These are phyloP conservation scores for Desmodus rotundus DNA, from an alignment of 2,113 vertebrate genomes.

Conservation along the genomic window DNA sequence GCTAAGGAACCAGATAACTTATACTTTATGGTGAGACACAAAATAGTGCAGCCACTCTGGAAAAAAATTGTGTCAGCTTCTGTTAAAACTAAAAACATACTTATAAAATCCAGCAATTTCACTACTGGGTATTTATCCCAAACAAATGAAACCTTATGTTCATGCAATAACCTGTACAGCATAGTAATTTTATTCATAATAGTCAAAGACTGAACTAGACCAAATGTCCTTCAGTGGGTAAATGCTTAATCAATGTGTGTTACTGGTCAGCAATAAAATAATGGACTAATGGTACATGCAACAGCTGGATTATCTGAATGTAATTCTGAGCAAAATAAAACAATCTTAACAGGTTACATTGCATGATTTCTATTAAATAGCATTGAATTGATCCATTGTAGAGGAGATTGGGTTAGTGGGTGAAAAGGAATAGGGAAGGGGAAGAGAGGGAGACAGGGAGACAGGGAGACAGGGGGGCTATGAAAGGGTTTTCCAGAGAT, in stretches of 20 bases:
- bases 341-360: neutral
- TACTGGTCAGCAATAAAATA: neutral
- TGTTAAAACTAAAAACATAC: neutral
- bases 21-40: neutral
- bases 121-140: neutral
- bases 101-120: neutral
- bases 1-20: neutral
- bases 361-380: neutral
- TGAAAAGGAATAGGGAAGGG: neutral
- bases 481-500: neutral
- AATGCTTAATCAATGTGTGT: neutral
- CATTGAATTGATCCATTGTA: neutral
- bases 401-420: neutral
- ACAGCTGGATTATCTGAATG: neutral
- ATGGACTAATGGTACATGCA: neutral
- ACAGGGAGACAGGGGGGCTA: too few relatives aligned
- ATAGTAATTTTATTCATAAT: neutral
- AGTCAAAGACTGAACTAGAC: neutral
- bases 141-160: neutral
- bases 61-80: neutral
- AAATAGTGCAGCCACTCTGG: neutral
- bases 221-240: neutral
- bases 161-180: neutral
- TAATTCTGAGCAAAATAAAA: neutral
- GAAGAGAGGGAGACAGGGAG: fast-evolving